Evolutionary conservation across 2,888 invertebrate genomes (phyloP), one percentile per base, ranked within the genome.

Genomic region (Cryptus armator): DNA sequence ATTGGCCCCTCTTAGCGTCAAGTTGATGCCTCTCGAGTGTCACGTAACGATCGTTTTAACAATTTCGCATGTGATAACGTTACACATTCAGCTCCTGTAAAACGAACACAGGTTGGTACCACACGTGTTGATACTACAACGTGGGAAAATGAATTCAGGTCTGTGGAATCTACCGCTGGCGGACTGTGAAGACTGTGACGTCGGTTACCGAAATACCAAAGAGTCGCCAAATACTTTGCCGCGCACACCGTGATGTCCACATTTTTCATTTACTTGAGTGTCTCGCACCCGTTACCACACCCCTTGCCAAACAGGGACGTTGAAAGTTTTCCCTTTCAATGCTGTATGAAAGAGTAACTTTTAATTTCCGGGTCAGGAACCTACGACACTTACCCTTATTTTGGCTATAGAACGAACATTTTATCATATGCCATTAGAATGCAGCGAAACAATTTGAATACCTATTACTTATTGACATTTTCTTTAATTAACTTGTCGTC

Each of bases 241-340:
- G 24, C 37, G 56, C 12, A 24, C 24, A 24, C 3, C 24, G 24
- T 4, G 24, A 56, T 24, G 10, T 46, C 16, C 12, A 12, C 67
- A 24, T 24, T 44, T 29, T 48, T 62, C 46, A 67, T 67, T 44
- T 24, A 19, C 46, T 46, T 44, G 19, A 48, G 44, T 46, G 67
- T 46, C 44, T 24, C 67, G 46, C 14, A 67, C 24, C 46, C 9
- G 14, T 46, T 67, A 67, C 46, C 46, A 19, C 19, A 14, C 24
- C 46, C 19, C 44, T 67, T 44, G 24, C 19, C 14, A 67, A 14
- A 24, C 10, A 24, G 12, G 24, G 56, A 56, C 24, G 56, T 10
- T 19, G 24, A 56, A 56, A 56, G 19, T 0, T 3, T 56, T 19
- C 19, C 12, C 56, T 56, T 24, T 24, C 56, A 24, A 10, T 9